phyloP scores from a whole-genome alignment of 2,797 vertebrate genomes.

The Tragelaphus oryx region DNA sequence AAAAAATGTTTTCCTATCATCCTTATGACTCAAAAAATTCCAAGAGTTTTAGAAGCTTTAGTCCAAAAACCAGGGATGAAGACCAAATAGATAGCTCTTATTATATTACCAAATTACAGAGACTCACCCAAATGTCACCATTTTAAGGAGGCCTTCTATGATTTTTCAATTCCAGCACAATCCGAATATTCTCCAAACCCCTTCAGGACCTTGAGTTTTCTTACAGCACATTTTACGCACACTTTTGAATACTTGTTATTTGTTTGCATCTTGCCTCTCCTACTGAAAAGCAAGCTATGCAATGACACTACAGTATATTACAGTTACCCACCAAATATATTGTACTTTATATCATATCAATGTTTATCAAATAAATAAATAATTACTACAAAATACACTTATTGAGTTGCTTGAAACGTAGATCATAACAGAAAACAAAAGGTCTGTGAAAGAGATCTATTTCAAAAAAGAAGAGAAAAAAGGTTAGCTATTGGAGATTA shows the following conservation, averaged over 20 bases:
- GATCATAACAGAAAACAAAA: not conserved
- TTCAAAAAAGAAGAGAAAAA: not conserved
- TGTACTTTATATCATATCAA: not conserved
- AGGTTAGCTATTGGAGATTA: not conserved
- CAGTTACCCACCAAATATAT: not conserved
- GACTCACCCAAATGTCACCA: not conserved
- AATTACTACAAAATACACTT: not conserved
- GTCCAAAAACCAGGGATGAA: not conserved
- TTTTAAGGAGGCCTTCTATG: not conserved
- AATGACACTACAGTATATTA: not conserved
- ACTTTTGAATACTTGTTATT: not conserved
- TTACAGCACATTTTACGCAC: not conserved
- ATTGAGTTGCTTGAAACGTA: not conserved
- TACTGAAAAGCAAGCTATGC: not conserved
- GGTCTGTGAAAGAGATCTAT: not conserved
- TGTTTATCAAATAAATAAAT: not conserved
- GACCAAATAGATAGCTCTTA: not conserved
- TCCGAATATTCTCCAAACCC: not conserved
- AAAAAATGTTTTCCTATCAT: not conserved
- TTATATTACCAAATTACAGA: not conserved
- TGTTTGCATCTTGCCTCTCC: not conserved
- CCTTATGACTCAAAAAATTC: not conserved
- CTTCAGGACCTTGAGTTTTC: not conserved
- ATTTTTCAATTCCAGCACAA: not conserved
- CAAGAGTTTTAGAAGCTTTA: not conserved